Evolutionary conservation across 1,140 invertebrate species (phyloP), one percentile per base, ranked within the genome.

Genomic region (Episyrphus balteatus): DNA sequence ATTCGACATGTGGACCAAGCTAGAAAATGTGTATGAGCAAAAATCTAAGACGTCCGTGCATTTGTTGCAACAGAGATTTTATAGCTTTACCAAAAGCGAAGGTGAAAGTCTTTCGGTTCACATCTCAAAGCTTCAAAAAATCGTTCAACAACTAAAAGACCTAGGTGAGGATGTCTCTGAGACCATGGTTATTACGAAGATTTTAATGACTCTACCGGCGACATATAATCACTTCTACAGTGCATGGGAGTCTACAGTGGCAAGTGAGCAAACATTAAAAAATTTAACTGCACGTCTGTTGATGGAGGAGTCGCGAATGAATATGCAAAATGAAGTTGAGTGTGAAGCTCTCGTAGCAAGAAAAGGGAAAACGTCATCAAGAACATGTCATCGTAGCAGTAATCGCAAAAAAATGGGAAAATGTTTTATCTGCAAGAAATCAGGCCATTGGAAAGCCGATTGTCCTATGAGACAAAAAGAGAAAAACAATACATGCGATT

Each of bases 1-100:
- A 31, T 56, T 57, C 9, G 56, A 57, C 37, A 71, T 70, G 63
- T 72, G 66, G 66, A 44, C 40, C 10, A 59, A 60, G 18, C 41
- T 70, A 1, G 18, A 44, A 1, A 51, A 55, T 21, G 50, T 70
- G 1, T 66, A 68, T 41, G 68, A 70, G 37, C 59, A 68, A 17
- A 66, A 61, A 52, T 57, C 60, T 0, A 58, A 67, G 43, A 54
- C 55, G 1, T 64, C 47, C 26, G 48, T 65, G 0, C 61, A 70
- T 41, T 51, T 68, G 14, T 39, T 68, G 8, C 55, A 66, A 34
- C 55, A 70, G 48, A 39, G 57, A 15, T 68, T 61, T 49, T 68
- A 54, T 42, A 40, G 38, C 19, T 48, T 48, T 13, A 50, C 47
- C n/a, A 59, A 52, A 33, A 49, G 53, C 14, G 44, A 37, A n/a